Base-by-base conservation (phyloP, 2,797 vertebrate genomes). In the Potorous gilbertii region DNA sequence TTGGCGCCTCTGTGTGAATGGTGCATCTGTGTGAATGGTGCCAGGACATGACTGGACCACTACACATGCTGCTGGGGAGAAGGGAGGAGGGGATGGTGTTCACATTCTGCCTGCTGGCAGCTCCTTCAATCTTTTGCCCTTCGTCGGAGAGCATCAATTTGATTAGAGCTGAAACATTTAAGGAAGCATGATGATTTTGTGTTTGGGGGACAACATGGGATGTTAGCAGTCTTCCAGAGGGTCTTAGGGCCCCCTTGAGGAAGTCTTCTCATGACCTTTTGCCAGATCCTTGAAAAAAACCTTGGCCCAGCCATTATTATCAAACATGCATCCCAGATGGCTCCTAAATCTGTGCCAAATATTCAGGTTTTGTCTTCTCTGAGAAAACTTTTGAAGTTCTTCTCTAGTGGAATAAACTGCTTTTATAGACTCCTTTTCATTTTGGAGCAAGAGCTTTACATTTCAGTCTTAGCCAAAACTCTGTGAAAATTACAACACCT, bases 1-100 rank as follows among this genome's bases (percentile, higher is more conserved):
- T 92, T 93, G 59, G 62, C 92, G 92, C 94, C 55, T 96, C 91
- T 40, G 14, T 92, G 74, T 93, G 96, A 95, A 93, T 93, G 57
- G 62, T 93, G 92, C 94, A 54, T 96, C 91, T 50, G 14, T 92
- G 74, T 93, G 96, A 52, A 52, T 52, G 52, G 52, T 52, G 52
- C 52, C n/a, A 92, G 90, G 94, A 93, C 31, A 0, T 10, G 52
- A 52, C 52, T 52, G 21, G 94, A 95, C 87, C 92, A 56, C 59
- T 57, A 16, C 90, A 54, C 2, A 55, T 95, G 92, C 54, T 21
- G 31, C 62, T 34, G 21, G 94, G 81, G 66, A 46, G 81, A 50
- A 66, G 54, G 18, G 74, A 55, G 4, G 56, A 87, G 21, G 21
- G 94, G 57, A 18, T 54, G n/a, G 54, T 74, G 91, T 91, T 55